Percentiles rank a stretch among this genome's conserved stretches.
Conservation (phyloP, 2,888 invertebrate species). For the Plebejus argus region DNA sequence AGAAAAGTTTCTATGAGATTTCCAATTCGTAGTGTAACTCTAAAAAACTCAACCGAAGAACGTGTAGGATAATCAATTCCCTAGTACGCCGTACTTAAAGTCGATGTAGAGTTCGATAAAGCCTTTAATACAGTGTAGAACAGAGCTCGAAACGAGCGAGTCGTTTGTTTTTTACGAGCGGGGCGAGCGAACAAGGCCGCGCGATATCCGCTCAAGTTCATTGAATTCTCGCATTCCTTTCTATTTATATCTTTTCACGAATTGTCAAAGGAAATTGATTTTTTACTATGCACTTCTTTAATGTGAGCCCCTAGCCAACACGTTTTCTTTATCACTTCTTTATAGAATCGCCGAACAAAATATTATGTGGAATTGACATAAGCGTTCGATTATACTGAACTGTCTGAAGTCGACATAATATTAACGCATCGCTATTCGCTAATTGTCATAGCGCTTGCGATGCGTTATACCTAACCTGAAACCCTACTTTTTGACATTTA, state of each 20-base stretch:
- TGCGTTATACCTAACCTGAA: no score
- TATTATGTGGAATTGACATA: no score
- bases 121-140: conserved; percentile 20
- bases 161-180: conserved; percentile 46
- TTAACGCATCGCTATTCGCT: no score
- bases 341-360: no score
- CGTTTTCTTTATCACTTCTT: no score
- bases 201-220: conserved; percentile 55
- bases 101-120: conserved; percentile 23
- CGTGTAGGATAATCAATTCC: conserved; percentile 9
- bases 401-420: no score
- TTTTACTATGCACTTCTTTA: not conserved
- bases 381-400: no score
- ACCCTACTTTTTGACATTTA: no score
- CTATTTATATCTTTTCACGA: conserved; percentile 40
- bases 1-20: not conserved
- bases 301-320: no score
- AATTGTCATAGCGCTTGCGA: no score
- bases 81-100: not conserved
- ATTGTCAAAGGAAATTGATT: conserved; percentile 33
- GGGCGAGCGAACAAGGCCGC: conserved; percentile 57
- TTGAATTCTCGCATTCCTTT: conserved; percentile 52
- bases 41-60: not conserved
- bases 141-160: conserved; percentile 26
- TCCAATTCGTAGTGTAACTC: not conserved